Conservation (phyloP, 2,888 invertebrate species). For the Cryptocephalus primarius region DNA sequence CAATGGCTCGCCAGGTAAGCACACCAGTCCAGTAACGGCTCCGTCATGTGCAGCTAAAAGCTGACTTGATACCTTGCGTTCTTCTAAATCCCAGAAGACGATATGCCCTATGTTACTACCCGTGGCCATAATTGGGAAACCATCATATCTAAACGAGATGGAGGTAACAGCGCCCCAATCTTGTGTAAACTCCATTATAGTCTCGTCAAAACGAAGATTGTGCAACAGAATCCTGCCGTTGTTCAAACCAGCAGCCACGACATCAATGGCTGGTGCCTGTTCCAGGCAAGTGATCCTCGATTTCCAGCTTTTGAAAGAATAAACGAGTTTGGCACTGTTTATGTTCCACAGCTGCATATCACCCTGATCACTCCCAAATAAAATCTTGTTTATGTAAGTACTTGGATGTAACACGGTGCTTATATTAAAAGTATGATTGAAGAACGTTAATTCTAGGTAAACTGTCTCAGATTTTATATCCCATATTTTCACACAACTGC, state of each 20-base stretch:
- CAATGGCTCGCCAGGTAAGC: conserved; percentile 80
- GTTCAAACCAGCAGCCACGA: conserved; percentile 76
- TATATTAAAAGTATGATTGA: conserved; percentile 59
- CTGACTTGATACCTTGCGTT: conserved; percentile 68
- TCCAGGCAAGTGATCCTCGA: conserved; percentile 62
- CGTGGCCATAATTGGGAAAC: conserved; percentile 74
- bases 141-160: conserved; percentile 80
- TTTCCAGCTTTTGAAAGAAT: conserved; percentile 74
- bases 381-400: conserved; percentile 88
- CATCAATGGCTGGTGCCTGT: conserved; percentile 87
- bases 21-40: conserved; percentile 68
- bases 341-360: conserved; percentile 84
- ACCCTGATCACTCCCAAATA: conserved; percentile 80
- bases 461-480: conserved; percentile 65
- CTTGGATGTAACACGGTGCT: conserved; percentile 82
- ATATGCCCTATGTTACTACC: conserved; percentile 64
- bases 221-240: conserved; percentile 77
- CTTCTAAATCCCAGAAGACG: conserved; percentile 89
- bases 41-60: conserved; percentile 66
- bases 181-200: conserved; percentile 74
- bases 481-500: conserved; percentile 71
- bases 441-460: conserved; percentile 58
- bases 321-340: conserved; percentile 60
- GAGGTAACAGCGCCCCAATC: conserved; percentile 84
- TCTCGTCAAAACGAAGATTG: conserved; percentile 77